These are phyloP conservation scores for Geopemphigus sp. DNA, from an alignment of 1,140 invertebrate species.

Conservation along the genomic window DNA sequence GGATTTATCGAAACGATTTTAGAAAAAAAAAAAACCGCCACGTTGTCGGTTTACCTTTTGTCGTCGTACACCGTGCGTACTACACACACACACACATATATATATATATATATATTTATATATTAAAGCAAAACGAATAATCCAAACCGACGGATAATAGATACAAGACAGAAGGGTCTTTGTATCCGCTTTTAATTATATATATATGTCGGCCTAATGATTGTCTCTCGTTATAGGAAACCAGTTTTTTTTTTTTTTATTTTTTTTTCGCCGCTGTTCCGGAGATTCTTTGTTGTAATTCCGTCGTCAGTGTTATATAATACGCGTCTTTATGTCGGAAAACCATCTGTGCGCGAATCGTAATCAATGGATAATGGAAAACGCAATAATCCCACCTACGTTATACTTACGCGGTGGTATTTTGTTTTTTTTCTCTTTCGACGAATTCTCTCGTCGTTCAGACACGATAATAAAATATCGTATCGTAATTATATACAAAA, in stretches of 20 bases:
- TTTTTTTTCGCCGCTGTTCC: background rate
- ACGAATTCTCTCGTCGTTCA: too few relatives aligned
- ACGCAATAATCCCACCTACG: too few relatives aligned
- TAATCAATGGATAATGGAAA: background rate
- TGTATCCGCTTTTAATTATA: slow-evolving; percentile 27
- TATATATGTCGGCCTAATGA: background rate
- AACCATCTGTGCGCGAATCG: background rate
- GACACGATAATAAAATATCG: too few relatives aligned
- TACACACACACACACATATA: too few relatives aligned
- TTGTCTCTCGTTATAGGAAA: slow-evolving; percentile 14
- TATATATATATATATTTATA: background rate
- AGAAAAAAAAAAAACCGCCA: background rate
- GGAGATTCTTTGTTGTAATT: background rate
- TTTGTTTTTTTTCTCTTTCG: background rate
- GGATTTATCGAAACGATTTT: slow-evolving; percentile 9
- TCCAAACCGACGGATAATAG: background rate
- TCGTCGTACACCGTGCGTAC: too few relatives aligned
- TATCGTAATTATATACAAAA: too few relatives aligned
- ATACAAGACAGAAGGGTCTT: background rate
- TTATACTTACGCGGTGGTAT: background rate
- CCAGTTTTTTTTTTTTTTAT: slow-evolving; percentile 11
- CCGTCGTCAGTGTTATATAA: background rate
- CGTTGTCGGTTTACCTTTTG: slow-evolving; percentile 13
- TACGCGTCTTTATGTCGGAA: background rate
- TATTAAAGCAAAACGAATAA: background rate